Base-by-base conservation (phyloP, 2,113 vertebrate species). In the Pygoscelis adeliae region DNA sequence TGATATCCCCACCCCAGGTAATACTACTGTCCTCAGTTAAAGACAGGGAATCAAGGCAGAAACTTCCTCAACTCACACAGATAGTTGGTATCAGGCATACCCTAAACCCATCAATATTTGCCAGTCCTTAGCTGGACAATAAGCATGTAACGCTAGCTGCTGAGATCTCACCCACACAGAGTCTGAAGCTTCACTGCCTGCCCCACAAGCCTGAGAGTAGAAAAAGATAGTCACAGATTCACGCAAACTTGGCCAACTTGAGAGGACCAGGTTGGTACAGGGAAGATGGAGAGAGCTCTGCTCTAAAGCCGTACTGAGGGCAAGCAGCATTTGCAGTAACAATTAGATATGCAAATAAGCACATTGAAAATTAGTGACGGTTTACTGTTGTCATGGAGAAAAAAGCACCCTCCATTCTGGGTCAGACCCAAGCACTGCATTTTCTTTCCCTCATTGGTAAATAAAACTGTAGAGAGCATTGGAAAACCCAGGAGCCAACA, bases 321-420 rank as follows among this genome's bases (percentile, higher is more conserved):
- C 59, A 88, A 88, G 88, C 90, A 81, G 67, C 10, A 4, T 66
- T 80, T 70, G 63, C 85, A 80, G 26, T 58, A 93, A 92, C 95
- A 95, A 94, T 96, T 58, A 95, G 82, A 83, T 93, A 95, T 95
- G 94, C 87, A 96, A 94, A 96, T 90, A 87, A 65, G 73, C 56
- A 91, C 74, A 85, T 0, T 86, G 87, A 95, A 93, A 90, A 97
- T 96, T 95, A 97, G 85, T 58, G 76, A 93, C 1, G 5, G 85
- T 88, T 81, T 83, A 73, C 85, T 80, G 96, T 90, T 90, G 84
- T 87, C 82, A 88, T 70, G 79, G 92, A 87, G 84, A 81, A 81
- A 84, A 88, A 92, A 87, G 27, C 49, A 91, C 50, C 53, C 79
- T 80, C 67, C 5, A 1, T 66, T 92, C 79, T 95, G 88, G 83